Base-by-base conservation (phyloP, 2,888 invertebrate genomes). In the Callimorpha dominula region DNA sequence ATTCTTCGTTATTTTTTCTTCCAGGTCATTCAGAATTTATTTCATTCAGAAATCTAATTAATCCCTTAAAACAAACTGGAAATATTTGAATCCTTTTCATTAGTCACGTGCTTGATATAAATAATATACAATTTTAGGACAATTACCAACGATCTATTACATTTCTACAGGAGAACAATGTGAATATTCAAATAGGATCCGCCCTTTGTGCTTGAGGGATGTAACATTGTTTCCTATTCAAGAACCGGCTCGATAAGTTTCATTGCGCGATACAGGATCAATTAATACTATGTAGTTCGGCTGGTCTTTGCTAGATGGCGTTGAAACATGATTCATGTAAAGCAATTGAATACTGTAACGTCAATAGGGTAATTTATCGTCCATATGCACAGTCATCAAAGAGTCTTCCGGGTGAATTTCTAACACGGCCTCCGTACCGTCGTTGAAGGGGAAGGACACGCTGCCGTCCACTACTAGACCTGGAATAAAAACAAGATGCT, bases 401-500 rank as follows among this genome's bases (percentile, higher is more conserved):
- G 98, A 97, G 92, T 99, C 99, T 89, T 98, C 98, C 0, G 98
- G 98, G 81, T 97, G 96, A 49, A 98, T 97, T 93, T 99, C 98
- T 17, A 99, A 93, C 12, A 97, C 91, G 0, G 98, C 99, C 79
- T 97, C 97, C 0, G 99, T 97, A 2, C 99, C 99, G 89, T 99
- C 98, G 92, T 99, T 99, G 93, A 99, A 99, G 0, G 97, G 97
- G 89, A 98, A 98, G 0, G 98, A 98, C 20, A 99, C 97, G 78
- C 99, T 98, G 46, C 99, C 99, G 91, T 99, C 99, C 42, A 99
- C 97, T 0, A 99, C 99, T 31, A 99, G 95, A 89, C 98, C 98
- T 97, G 88, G 0, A 14, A 12, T 7, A 14, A 62, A 50, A 31
- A 0, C 46, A 8, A 40, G 70, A 49, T 42, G 49, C 57, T 46